These are phyloP conservation scores for Ophion ellenae DNA, from an alignment of 2,888 invertebrate species.

Conservation along the genomic window DNA sequence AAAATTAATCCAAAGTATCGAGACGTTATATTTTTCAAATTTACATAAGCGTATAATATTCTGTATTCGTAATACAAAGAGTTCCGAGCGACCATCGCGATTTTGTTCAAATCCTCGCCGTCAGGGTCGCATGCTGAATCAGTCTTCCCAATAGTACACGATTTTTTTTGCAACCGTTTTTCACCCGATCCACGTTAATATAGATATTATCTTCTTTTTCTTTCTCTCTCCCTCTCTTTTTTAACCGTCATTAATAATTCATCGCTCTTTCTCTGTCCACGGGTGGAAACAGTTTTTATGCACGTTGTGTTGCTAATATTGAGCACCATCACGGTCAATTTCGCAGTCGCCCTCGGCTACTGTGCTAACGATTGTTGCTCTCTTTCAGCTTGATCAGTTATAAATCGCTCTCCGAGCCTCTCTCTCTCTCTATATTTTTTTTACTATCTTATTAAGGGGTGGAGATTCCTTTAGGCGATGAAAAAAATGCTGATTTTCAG, in stretches of 20 bases:
- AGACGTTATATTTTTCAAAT: too few relatives aligned
- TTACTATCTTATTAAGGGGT: too few relatives aligned
- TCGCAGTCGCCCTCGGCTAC: conserved; percentile 74
- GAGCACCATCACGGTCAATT: conserved; percentile 73
- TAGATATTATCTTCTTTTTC: conserved; percentile 45
- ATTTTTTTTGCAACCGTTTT: conserved; percentile 46
- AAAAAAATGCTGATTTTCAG: too few relatives aligned
- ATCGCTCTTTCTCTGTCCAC: not conserved
- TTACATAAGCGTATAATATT: not conserved
- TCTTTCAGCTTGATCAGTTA: conserved; percentile 28
- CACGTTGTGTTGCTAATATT: conserved; percentile 62
- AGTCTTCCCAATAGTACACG: conserved; percentile 8
- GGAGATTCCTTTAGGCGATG: too few relatives aligned
- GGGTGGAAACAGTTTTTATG: conserved; percentile 57
- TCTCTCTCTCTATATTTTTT: not conserved
- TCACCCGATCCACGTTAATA: conserved; percentile 52
- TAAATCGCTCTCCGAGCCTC: not conserved
- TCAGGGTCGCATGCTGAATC: not conserved
- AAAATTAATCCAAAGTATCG: too few relatives aligned
- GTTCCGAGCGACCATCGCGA: not conserved
- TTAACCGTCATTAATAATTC: conserved; percentile 41
- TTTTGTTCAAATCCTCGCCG: not conserved
- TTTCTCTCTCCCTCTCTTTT: conserved; percentile 22
- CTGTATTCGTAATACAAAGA: not conserved
- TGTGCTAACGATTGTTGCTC: conserved; percentile 69